These are phyloP conservation scores for Paracyclopina nana DNA, from an alignment of 1,140 invertebrate species.

Conservation along the genomic window DNA sequence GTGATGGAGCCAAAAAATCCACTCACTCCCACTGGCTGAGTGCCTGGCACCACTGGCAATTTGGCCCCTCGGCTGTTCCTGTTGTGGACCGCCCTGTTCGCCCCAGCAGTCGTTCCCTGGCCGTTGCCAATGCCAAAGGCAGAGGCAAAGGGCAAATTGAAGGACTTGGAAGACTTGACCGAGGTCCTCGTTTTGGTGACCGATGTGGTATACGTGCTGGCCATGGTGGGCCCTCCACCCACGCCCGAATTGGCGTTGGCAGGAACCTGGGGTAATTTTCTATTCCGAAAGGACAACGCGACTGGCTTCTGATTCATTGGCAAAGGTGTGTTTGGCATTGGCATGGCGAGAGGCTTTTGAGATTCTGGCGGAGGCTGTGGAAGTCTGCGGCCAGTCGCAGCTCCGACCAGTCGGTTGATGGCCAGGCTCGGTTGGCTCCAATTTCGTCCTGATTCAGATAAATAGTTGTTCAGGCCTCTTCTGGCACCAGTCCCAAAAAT, in stretches of 20 bases:
- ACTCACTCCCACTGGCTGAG: too few species aligned
- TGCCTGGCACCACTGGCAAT: not conserved
- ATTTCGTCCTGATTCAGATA: too few species aligned
- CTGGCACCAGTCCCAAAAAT: not conserved
- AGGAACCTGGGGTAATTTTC: slow-evolving; percentile 3
- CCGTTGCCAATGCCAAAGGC: not conserved
- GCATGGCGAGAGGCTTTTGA: slow-evolving; percentile 2
- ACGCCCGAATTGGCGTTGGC: not conserved
- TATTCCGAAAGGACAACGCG: not conserved
- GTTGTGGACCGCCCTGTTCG: not conserved
- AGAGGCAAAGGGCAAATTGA: not conserved
- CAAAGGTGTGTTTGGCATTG: not conserved
- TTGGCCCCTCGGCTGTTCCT: not conserved
- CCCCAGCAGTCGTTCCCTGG: not conserved
- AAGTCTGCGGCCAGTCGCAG: not conserved
- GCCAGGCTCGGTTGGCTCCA: too few species aligned
- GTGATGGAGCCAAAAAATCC: too few species aligned
- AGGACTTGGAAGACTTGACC: not conserved
- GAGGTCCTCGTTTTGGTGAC: not conserved
- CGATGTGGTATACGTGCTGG: not conserved
- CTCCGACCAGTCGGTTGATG: not conserved
- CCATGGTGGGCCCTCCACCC: not conserved
- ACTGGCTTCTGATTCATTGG: slow-evolving; percentile 3
- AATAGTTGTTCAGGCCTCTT: not conserved
- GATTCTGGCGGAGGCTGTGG: slow-evolving; percentile 7